Conservation (phyloP, 2,113 vertebrate genomes). For the Neodon shergylaensis region DNA sequence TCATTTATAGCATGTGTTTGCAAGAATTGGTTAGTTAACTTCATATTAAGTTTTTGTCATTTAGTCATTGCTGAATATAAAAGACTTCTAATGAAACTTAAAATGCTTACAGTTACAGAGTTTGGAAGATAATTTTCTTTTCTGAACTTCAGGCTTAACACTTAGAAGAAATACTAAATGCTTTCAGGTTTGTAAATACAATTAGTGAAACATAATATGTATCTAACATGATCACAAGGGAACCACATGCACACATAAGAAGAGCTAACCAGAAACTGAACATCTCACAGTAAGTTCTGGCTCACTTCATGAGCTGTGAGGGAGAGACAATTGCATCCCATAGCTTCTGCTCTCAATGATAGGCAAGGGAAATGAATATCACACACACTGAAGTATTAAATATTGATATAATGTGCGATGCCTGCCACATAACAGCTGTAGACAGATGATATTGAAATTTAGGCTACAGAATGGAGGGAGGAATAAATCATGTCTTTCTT, state of each 20-base stretch:
- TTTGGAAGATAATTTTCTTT: background rate
- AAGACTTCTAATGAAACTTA: background rate
- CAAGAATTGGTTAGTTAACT: background rate
- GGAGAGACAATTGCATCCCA: background rate
- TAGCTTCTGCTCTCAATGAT: background rate
- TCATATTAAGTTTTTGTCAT: background rate
- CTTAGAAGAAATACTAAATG: background rate
- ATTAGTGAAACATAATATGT: background rate
- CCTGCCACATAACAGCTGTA: background rate
- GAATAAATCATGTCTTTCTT: conserved; percentile 9
- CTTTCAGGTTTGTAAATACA: background rate
- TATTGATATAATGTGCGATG: conserved; percentile 6
- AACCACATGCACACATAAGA: background rate
- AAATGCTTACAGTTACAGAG: background rate
- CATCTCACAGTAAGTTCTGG: background rate
- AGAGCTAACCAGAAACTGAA: background rate
- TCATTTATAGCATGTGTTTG: background rate
- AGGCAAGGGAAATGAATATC: background rate
- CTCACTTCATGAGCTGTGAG: background rate
- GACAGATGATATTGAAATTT: conserved; percentile 32
- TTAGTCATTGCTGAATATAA: background rate
- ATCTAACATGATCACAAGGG: background rate
- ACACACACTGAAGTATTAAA: conserved; percentile 30
- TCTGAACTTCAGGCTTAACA: background rate
- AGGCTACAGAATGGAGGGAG: background rate